These are phyloP conservation scores for Rhinoraja longicauda DNA, from an alignment of 2,797 vertebrate species.

Conservation along the genomic window DNA sequence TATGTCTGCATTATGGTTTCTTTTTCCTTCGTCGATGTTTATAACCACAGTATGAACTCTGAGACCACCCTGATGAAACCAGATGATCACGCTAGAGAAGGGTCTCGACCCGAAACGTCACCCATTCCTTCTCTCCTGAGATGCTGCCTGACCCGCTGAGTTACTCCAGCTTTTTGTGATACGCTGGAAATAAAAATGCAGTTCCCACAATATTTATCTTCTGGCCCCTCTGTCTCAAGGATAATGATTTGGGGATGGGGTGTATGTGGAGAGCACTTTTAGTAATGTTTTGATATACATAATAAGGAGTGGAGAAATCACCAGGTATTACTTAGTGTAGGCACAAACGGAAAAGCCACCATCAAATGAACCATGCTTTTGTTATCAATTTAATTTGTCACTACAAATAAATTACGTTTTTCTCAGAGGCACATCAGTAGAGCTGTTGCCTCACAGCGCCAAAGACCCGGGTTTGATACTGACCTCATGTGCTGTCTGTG, in stretches of 20 bases:
- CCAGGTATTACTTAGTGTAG: neutral
- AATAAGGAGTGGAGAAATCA: neutral
- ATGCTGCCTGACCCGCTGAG: too few relatives aligned
- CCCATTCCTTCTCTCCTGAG: too few relatives aligned
- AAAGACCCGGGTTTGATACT: too few relatives aligned
- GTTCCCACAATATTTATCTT: conserved; percentile 64
- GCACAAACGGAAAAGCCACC: neutral
- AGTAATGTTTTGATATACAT: neutral
- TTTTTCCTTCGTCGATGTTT: neutral
- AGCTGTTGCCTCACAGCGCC: too few relatives aligned
- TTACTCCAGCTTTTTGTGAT: too few relatives aligned
- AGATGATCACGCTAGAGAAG: conserved; percentile 30
- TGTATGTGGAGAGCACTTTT: neutral
- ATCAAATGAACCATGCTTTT: conserved; percentile 6
- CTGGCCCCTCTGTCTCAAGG: conserved; percentile 37
- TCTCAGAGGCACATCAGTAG: too few relatives aligned
- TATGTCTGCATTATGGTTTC: conserved; percentile 9
- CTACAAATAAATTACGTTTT: neutral
- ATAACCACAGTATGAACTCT: conserved; percentile 29
- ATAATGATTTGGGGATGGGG: neutral
- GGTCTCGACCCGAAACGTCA: too few relatives aligned
- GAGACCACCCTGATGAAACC: conserved; percentile 37
- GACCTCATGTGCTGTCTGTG: too few relatives aligned
- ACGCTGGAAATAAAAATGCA: conserved; percentile 47
- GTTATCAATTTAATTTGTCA: neutral